Base-by-base conservation (phyloP, 1,140 invertebrate genomes). In the Phenacoccus solenopsis region DNA sequence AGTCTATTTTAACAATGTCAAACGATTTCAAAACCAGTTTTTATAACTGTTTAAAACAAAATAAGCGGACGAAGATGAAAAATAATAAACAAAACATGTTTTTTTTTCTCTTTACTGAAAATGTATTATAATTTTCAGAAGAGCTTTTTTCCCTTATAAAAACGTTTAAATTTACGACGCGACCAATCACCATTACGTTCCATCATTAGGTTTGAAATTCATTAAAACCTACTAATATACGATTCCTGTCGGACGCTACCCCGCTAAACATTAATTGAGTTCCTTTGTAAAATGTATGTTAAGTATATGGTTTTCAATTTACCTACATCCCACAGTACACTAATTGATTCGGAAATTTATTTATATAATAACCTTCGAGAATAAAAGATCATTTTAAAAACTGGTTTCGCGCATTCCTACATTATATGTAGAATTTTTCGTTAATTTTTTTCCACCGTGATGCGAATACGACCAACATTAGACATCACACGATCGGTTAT, bases 321-420 rank as follows among this genome's bases (percentile, higher is more conserved):
- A 49, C 38, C 38, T 49, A 49, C 38, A 49, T 49, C 38, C 38
- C 20, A n/a, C 38, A 49, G 38, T 49, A 49, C 38, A n/a, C 38
- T 49, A 49, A 49, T 49, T 49, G 38, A 49, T 49, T 49, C 38
- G 38, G 38, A n/a, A 49, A 49, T 49, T 49, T 49, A 49, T 49
- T 49, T 49, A 49, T 49, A 49, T 49, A 49, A 49, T 49, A 49
- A 49, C 38, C 38, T 49, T 49, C 38, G 38, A 49, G 38, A 49
- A 49, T 10, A 49, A 49, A 49, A 49, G 38, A 49, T 49, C 38
- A 49, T 49, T 49, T 49, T 49, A 49, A 49, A 49, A 49, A 49
- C 38, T 49, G 38, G 38, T 49, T 49, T 49, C 38, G 38, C 38
- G 16, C 38, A 49, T 49, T 49, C 38, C 38, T 49, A 49, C 38